phyloP scores from a whole-genome alignment of 1,140 invertebrate genomes.

The Myzus persicae region DNA sequence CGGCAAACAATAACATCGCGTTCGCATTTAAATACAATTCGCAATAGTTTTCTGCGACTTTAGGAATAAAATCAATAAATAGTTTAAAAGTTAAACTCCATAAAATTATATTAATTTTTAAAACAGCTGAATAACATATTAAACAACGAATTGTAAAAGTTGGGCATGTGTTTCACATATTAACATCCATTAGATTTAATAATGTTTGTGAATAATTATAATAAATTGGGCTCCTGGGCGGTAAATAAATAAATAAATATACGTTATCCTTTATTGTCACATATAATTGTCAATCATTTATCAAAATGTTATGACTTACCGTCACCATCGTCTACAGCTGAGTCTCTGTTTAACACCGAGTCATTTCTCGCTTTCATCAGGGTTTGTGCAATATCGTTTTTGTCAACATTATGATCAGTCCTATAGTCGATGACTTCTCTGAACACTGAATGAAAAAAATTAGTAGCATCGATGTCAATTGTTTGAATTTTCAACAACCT shows the following conservation, averaged over 20 bases:
- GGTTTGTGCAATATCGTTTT: slow-evolving; percentile 58
- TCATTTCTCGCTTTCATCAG: not conserved
- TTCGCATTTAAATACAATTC: slow-evolving; percentile 24
- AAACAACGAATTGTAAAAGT: too few relatives aligned
- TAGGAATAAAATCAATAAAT: not conserved
- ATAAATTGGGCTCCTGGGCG: too few relatives aligned
- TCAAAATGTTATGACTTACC: not conserved
- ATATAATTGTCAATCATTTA: not conserved
- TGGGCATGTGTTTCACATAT: too few relatives aligned
- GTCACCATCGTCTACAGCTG: too few relatives aligned
- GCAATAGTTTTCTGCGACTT: not conserved
- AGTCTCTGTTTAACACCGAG: not conserved
- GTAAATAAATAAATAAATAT: too few relatives aligned
- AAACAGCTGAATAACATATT: too few relatives aligned
- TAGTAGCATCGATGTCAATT: slow-evolving; percentile 43
- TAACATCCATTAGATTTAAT: too few relatives aligned
- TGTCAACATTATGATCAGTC: slow-evolving; percentile 60
- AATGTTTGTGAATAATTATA: too few relatives aligned
- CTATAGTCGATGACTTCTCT: not conserved
- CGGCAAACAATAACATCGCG: slow-evolving; percentile 66
- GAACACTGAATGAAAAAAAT: slow-evolving; percentile 61
- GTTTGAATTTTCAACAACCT: slow-evolving; percentile 1
- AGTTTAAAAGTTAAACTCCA: not conserved
- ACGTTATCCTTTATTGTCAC: not conserved
- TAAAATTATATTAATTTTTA: not conserved